Conservation (phyloP, 2,888 invertebrate species). For the Nymphalis c-album region DNA sequence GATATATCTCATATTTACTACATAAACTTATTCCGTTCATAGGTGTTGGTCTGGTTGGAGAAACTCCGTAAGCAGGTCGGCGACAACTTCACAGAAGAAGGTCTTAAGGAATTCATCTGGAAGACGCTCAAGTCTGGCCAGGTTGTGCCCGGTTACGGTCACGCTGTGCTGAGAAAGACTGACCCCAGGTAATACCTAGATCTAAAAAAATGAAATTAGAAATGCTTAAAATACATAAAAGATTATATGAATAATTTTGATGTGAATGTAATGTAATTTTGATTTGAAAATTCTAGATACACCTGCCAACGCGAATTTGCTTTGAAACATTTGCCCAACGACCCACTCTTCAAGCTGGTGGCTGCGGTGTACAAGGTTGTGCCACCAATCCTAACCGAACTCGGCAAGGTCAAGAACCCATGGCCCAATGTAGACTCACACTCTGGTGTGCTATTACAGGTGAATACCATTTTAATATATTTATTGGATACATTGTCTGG, state of each 20-base stretch:
- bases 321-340: slow-evolving; percentile 94
- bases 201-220: too few species aligned
- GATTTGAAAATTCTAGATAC: slow-evolving; percentile 79
- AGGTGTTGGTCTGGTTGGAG: slow-evolving; percentile 95
- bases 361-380: slow-evolving; percentile 95
- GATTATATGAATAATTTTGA: too few species aligned
- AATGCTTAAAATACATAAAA: too few species aligned
- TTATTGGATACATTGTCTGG: too few species aligned
- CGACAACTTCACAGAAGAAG: slow-evolving; percentile 92
- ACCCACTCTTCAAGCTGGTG: slow-evolving; percentile 94
- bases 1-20: not conserved
- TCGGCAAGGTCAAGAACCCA: slow-evolving; percentile 98
- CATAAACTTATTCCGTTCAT: slow-evolving; percentile 40
- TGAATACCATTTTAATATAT: slow-evolving; percentile 50
- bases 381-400: slow-evolving; percentile 94
- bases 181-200: slow-evolving; percentile 86
- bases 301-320: slow-evolving; percentile 97
- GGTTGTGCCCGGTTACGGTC: slow-evolving; percentile 98
- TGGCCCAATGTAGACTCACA: slow-evolving; percentile 99
- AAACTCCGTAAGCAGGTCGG: slow-evolving; percentile 94
- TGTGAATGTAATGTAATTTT: too few species aligned
- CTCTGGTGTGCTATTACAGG: slow-evolving; percentile 95
- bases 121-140: slow-evolving; percentile 97
- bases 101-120: slow-evolving; percentile 98
- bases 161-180: slow-evolving; percentile 97